Conservation (phyloP, 1,140 invertebrate genomes). For the Globodera rostochiensis region DNA sequence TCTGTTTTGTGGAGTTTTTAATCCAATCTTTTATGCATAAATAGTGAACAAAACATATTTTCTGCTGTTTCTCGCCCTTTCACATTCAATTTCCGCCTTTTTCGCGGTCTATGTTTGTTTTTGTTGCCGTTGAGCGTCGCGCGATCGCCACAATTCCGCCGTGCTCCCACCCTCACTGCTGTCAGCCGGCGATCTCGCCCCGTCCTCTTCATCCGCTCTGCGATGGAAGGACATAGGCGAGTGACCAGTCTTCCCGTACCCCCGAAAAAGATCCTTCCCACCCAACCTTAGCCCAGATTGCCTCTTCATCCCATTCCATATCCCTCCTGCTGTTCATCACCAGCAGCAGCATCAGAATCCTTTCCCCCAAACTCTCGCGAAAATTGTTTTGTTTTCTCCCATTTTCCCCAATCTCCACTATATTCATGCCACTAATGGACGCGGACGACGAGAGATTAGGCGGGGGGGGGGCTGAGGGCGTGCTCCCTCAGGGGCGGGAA, state of each 20-base stretch:
- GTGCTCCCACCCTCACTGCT: no score
- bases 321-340: neutral
- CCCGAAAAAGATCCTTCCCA: neutral
- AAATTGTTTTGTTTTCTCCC: constrained; percentile 5
- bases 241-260: neutral
- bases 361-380: neutral
- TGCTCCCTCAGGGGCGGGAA: no score
- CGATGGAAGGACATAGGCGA: neutral
- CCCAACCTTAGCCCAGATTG: neutral
- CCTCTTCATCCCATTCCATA: neutral
- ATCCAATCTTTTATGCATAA: no score
- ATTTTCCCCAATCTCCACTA: no score
- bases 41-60: constrained; percentile 5
- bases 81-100: neutral
- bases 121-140: neutral
- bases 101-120: neutral
- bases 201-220: no score
- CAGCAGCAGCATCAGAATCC: no score
- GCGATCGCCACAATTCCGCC: no score
- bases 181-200: no score
- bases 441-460: neutral
- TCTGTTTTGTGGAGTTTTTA: no score
- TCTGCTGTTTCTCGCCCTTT: neutral
- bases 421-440: neutral
- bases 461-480: neutral